These are phyloP conservation scores for Turritopsis dohrnii DNA, from an alignment of 30 jellyfish, hydroid and myxozoan species.

Conservation along the genomic window DNA sequence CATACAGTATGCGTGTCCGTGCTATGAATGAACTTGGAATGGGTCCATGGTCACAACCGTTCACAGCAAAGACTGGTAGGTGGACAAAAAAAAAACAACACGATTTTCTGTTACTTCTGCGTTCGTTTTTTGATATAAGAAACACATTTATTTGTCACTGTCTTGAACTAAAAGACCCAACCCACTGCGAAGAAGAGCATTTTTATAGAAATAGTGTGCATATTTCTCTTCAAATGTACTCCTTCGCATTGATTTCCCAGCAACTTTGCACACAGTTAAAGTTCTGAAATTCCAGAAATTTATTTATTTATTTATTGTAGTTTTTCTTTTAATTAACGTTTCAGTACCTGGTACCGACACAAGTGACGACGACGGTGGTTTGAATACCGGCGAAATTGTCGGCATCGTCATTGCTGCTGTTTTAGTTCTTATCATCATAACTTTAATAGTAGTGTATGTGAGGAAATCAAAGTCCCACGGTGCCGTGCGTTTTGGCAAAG, in stretches of 20 bases:
- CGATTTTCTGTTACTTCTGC: too few relatives aligned
- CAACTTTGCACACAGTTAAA: too few relatives aligned
- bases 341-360: neutral
- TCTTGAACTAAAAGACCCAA: too few relatives aligned
- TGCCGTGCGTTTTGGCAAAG: neutral
- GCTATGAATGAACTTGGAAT: slow-evolving; percentile 14
- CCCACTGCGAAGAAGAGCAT: too few relatives aligned
- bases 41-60: slow-evolving; percentile 26
- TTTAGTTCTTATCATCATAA: neutral
- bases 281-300: too few relatives aligned
- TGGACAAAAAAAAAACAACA: neutral
- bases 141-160: too few relatives aligned
- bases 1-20: neutral
- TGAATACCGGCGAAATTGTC: slow-evolving; percentile 1
- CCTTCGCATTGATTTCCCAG: too few relatives aligned
- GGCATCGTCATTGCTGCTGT: slow-evolving; percentile 7
- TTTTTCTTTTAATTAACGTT: too few relatives aligned
- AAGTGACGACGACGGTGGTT: neutral
- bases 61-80: neutral
- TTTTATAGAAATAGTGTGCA: too few relatives aligned
- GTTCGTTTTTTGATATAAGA: too few relatives aligned
- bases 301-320: too few relatives aligned
- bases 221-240: too few relatives aligned
- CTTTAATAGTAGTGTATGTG: neutral
- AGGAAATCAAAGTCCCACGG: neutral